Base-by-base conservation (phyloP, 2,113 vertebrate genomes). In the Dasyurus viverrinus region DNA sequence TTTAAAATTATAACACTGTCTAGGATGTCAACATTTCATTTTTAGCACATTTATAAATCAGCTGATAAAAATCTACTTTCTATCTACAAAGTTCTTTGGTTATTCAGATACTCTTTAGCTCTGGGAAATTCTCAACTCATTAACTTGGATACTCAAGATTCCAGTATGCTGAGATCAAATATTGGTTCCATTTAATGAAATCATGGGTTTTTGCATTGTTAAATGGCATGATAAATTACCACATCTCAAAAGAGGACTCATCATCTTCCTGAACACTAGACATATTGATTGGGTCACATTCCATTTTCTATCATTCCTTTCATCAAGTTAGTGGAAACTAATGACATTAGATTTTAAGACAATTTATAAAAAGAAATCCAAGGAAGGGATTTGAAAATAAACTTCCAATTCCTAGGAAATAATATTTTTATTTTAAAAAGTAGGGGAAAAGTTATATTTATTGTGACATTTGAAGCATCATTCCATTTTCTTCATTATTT, bases 331-430 rank as follows among this genome's bases (percentile, higher is more conserved):
- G 47, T 90, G 48, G 92, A 96, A 52, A 96, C n/a, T 8, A 3
- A 6, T 93, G 92, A 54, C 92, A 27, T 92, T 92, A 94, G 96
- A 93, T 54, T 68, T 53, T 27, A 57, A 96, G 53, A 11, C n/a
- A 27, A 92, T 89, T 50, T 53, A 24, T n/a, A 68, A 89, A 48
- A 12, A 89, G 92, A 96, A 96, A 93, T 8, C 7, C 14, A 91
- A 90, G 10, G 46, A 4, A 24, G 96, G 60, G 90, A 53, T 52
- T 16, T 30, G 36, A 50, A 90, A 57, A 52, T 52, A 47, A n/a
- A 93, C 84, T 60, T 90, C 50, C 11, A 89, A 53, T 54, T 19
- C 27, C 23, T 12, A 5, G 36, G 24, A 90, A 50, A 42, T 52
- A 46, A 46, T 26, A 2, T 10, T n/a, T 50, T 90, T 47, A 50